Evolutionary conservation across 1,140 invertebrate genomes (phyloP).

Genomic region (Homalodisca vitripennis): DNA sequence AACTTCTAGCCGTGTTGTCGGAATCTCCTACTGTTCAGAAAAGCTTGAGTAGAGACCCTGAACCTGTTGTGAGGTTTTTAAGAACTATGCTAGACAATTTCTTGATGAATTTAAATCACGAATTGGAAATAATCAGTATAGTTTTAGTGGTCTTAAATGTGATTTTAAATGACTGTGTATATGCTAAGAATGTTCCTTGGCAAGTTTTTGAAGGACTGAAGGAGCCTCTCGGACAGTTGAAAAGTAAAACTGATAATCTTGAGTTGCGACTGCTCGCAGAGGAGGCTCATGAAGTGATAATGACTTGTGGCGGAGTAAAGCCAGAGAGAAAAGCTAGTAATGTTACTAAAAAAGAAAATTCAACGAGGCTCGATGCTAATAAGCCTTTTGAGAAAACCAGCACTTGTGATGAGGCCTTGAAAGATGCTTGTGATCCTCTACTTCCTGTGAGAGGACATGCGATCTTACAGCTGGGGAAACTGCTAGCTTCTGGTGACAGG

Average conservation of each 20-base stretch:
- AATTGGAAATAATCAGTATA: constrained; percentile 47
- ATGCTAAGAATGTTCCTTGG: constrained; percentile 44
- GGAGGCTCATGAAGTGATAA: constrained; percentile 52
- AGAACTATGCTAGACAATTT: constrained; percentile 43
- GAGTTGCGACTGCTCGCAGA: constrained; percentile 44
- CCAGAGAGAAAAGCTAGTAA: constrained; percentile 38
- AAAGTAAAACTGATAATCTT: constrained; percentile 36
- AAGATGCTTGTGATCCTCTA: constrained; percentile 67
- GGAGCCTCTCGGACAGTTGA: constrained; percentile 48
- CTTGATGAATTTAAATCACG: constrained; percentile 29
- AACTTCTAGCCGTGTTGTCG: constrained; percentile 47
- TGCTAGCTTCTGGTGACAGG: constrained; percentile 65
- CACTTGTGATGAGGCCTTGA: constrained; percentile 61
- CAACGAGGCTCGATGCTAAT: constrained; percentile 40
- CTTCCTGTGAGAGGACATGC: constrained; percentile 80
- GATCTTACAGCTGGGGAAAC: constrained; percentile 66
- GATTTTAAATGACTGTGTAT: constrained; percentile 44
- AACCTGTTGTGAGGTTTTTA: constrained; percentile 46
- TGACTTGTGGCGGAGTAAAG: constrained; percentile 48
- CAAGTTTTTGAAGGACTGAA: constrained; percentile 51
- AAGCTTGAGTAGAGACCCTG: constrained; percentile 46
- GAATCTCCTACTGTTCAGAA: constrained; percentile 46
- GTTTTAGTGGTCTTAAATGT: constrained; percentile 50
- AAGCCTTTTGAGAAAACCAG: constrained; percentile 26
- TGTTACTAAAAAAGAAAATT: constrained; percentile 44